Evolutionary conservation across 2,797 vertebrate genomes (phyloP).

Genomic region (Loris lydekkerianus): DNA sequence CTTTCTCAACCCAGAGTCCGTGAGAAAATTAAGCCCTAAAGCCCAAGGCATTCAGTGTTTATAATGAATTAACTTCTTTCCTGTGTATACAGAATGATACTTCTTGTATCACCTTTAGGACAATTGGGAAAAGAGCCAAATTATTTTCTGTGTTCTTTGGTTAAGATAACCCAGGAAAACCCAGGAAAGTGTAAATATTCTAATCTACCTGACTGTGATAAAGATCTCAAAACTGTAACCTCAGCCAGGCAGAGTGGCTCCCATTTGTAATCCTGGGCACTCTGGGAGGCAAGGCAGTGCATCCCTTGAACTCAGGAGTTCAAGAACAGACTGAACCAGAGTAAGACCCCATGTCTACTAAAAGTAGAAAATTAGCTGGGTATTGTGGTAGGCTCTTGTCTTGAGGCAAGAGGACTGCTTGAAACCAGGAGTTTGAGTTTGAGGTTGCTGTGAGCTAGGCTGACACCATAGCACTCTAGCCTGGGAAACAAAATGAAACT

Average conservation of each 20-base stretch:
- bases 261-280: no score
- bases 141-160: not conserved
- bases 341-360: no score
- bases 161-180: constrained; percentile 21
- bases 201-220: not conserved
- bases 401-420: no score
- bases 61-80: not conserved
- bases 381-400: no score
- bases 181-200: not conserved
- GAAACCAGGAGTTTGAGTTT: no score
- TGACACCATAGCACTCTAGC: no score
- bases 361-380: no score
- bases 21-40: not conserved
- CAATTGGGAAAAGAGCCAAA: not conserved
- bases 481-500: no score
- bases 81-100: not conserved
- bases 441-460: no score
- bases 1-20: not conserved
- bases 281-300: no score
- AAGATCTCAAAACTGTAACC: not conserved
- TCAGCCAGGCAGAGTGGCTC: not conserved
- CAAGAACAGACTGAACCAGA: no score
- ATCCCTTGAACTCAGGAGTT: no score
- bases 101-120: not conserved
- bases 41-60: not conserved